Base-by-base conservation (phyloP, 2,797 vertebrate genomes). In the Muscicapa striata region DNA sequence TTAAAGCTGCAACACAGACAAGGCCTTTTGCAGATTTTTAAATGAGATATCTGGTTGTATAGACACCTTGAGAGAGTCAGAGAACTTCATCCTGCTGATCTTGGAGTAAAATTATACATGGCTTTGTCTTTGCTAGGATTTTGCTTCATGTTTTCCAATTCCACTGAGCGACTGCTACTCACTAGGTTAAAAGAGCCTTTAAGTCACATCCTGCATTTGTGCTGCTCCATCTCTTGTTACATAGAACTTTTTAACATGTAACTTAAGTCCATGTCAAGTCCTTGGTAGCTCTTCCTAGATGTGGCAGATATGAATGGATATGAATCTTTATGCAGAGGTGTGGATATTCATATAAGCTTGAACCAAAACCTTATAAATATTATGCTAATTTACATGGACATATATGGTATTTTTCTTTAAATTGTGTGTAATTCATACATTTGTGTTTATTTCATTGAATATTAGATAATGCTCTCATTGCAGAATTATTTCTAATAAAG, bases 81-180 rank as follows among this genome's bases (percentile, higher is more conserved):
- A 64, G 51, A 36, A 58, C 6, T 14, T 75, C 29, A 43, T 66
- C 22, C 62, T 55, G 6, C 22, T 32, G 0, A 0, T 62, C 34
- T 21, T 29, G 16, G 15, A 87, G 14, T 49, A 61, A 68, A 88
- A 57, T 43, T 12, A 38, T 18, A 29, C 2, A 2, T 27, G 11
- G 46, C 15, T 5, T 84, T 78, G 7, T 36, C 48, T 87, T 40
- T 55, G 13, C 48, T 32, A 40, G 13, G 13, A 49, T 68, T 84
- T 84, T 88, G 7, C n/a, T 61, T 84, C 11, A 1, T 21, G 12
- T 70, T 81, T 88, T 83, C 58, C n/a, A 34, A 8, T 87, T 80
- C 73, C 57, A 23, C 49, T 64, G 62, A 64, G 12, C 0, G 0
- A 38, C 40, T 76, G 64, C 43, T 67, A 16, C 41, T 83, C 9